A percentile compares a stretch with the other conserved stretches of the same genome.
Conservation (phyloP, 2,797 vertebrate genomes). For the Sparus aurata region DNA sequence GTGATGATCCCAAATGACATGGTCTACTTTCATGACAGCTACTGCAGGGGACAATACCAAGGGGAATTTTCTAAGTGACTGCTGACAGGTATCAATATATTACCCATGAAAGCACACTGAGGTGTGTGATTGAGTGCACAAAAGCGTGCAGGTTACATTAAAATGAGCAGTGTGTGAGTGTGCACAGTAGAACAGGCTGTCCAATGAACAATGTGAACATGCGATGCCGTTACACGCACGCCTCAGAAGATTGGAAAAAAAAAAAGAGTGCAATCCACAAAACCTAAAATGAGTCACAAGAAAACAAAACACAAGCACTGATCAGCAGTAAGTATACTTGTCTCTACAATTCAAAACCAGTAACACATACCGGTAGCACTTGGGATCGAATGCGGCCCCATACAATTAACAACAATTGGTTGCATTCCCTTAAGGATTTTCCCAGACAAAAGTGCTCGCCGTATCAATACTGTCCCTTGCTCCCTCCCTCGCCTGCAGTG, state of each 20-base stretch:
- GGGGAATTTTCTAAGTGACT: constrained; percentile 39
- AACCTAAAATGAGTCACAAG: constrained; percentile 46
- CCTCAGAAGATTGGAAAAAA: constrained; percentile 36
- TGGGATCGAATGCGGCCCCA: constrained; percentile 73
- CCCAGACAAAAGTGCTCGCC: constrained; percentile 81
- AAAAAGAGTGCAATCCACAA: constrained; percentile 30
- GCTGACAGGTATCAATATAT: constrained; percentile 35
- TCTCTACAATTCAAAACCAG: constrained; percentile 74
- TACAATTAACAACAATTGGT: constrained; percentile 85
- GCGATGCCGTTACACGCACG: constrained; percentile 10
- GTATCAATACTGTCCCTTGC: constrained; percentile 84
- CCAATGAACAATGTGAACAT: constrained; percentile 30
- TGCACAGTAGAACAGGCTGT: constrained; percentile 23
- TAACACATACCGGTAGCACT: constrained; percentile 77
- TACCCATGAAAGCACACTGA: constrained; percentile 19
- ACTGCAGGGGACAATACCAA: constrained; percentile 14
- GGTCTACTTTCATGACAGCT: constrained; percentile 1
- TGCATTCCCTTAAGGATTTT: constrained; percentile 84
- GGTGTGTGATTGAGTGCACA: constrained; percentile 17
- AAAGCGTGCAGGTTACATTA: constrained; percentile 39
- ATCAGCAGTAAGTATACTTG: constrained; percentile 65
- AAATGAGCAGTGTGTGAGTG: constrained; percentile 28
- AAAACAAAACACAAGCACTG: constrained; percentile 50
- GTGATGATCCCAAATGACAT: background rate
- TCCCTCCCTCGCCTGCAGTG: constrained; percentile 88